phyloP scores from a whole-genome alignment of 2,113 vertebrate species.

The Hiodon tergisus region DNA sequence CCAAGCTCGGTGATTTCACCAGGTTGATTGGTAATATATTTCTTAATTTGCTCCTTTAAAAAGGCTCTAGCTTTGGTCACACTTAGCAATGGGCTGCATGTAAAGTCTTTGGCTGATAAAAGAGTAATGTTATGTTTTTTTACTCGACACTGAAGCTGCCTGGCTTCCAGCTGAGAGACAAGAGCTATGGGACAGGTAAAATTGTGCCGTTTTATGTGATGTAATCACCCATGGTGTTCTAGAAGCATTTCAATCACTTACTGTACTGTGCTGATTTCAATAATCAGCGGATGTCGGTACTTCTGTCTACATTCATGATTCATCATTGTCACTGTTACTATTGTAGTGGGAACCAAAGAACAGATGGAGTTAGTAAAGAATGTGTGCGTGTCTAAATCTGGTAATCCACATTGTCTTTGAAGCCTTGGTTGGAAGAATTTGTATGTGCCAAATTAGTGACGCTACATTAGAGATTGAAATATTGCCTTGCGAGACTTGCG shows the following conservation, averaged over 20 bases:
- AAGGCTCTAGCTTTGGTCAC: too few species aligned
- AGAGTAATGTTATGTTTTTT: too few species aligned
- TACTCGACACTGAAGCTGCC: too few species aligned
- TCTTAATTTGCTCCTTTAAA: too few species aligned
- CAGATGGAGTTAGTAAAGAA: constrained; percentile 10
- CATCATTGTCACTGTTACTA: constrained; percentile 3
- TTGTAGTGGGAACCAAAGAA: neutral
- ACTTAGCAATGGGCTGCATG: too few species aligned
- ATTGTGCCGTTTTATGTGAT: too few species aligned
- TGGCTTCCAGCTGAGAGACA: too few species aligned
- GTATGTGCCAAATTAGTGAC: constrained; percentile 15
- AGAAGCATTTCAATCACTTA: neutral
- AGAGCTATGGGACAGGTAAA: too few species aligned
- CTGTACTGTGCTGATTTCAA: neutral
- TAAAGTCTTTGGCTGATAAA: too few species aligned
- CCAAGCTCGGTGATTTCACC: too few species aligned
- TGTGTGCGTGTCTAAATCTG: constrained; percentile 2
- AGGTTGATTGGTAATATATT: too few species aligned
- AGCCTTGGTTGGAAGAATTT: constrained; percentile 6
- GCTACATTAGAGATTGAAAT: constrained; percentile 18
- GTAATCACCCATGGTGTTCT: neutral
- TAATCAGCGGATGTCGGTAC: neutral
- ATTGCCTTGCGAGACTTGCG: neutral
- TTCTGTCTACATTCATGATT: neutral
- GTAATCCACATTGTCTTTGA: constrained; percentile 8